Conservation (phyloP, 2,888 invertebrate species). For the Venusia cambrica region DNA sequence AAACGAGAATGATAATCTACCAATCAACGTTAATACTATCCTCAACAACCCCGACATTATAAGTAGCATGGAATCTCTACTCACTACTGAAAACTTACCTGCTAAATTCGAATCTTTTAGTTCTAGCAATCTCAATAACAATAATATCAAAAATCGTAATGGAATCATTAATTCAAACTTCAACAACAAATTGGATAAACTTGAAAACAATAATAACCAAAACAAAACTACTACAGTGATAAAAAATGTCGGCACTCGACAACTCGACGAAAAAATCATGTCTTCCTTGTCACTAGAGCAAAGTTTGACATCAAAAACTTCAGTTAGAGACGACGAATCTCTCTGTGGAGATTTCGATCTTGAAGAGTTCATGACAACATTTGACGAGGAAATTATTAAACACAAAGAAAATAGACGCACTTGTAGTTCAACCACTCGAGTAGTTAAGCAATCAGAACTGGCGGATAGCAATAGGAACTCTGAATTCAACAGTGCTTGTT, state of each 20-base stretch:
- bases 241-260: conserved; percentile 70
- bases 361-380: conserved; percentile 85
- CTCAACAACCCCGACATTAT: conserved; percentile 75
- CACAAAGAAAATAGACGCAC: conserved; percentile 69
- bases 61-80: conserved; percentile 76
- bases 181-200: conserved; percentile 40
- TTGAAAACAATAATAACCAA: conserved; percentile 47
- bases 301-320: conserved; percentile 69
- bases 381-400: conserved; percentile 82
- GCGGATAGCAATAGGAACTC: conserved; percentile 56
- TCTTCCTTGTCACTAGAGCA: conserved; percentile 74
- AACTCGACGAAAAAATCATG: conserved; percentile 79
- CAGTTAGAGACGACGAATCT: conserved; percentile 72
- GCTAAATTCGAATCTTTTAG: conserved; percentile 72
- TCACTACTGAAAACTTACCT: conserved; percentile 74
- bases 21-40: conserved; percentile 79
- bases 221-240: conserved; percentile 53
- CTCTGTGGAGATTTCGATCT: conserved; percentile 82
- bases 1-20: conserved; percentile 86
- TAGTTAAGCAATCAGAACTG: conserved; percentile 62
- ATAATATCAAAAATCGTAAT: conserved; percentile 49
- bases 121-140: conserved; percentile 50
- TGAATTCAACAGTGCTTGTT: conserved; percentile 56
- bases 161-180: conserved; percentile 43
- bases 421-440: conserved; percentile 72